A percentile compares a stretch with the other conserved stretches of the same genome.
phyloP scores from a whole-genome alignment of 2,113 vertebrate species.

The Tinamus guttatus region DNA sequence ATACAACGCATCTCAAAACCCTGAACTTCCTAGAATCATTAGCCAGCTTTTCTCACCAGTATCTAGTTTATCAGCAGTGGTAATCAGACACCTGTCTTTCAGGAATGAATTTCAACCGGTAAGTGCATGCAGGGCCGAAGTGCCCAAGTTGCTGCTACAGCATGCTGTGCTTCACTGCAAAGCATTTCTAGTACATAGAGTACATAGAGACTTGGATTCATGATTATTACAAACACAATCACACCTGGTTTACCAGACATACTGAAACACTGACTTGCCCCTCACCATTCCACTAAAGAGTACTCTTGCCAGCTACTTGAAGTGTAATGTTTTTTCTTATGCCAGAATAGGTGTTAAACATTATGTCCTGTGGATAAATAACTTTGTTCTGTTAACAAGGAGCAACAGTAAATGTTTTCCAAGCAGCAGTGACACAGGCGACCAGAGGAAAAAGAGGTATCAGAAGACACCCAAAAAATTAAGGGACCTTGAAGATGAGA shows the following conservation, averaged over 20 bases:
- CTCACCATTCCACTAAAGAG: neutral
- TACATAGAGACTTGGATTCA: fast-evolving
- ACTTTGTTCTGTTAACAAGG: neutral
- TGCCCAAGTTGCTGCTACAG: neutral
- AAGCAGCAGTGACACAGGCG: neutral
- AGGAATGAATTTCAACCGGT: neutral
- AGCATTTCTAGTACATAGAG: neutral
- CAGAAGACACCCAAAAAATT: neutral
- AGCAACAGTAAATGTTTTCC: neutral
- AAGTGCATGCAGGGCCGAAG: neutral
- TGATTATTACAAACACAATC: neutral
- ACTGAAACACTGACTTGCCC: neutral
- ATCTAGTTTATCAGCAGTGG: neutral
- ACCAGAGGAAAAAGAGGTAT: neutral
- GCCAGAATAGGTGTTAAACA: neutral
- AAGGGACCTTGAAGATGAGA: neutral
- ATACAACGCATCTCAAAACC: neutral
- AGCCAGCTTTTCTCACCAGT: neutral
- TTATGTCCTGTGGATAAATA: neutral
- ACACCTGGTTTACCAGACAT: neutral
- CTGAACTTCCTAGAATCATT: neutral
- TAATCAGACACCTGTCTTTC: neutral
- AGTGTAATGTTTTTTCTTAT: neutral
- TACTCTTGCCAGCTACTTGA: neutral
- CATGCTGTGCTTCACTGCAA: neutral